These are phyloP conservation scores for Ophioderma brevispina DNA, from an alignment of 35 echinoderm and acorn worm species.

Conservation along the genomic window DNA sequence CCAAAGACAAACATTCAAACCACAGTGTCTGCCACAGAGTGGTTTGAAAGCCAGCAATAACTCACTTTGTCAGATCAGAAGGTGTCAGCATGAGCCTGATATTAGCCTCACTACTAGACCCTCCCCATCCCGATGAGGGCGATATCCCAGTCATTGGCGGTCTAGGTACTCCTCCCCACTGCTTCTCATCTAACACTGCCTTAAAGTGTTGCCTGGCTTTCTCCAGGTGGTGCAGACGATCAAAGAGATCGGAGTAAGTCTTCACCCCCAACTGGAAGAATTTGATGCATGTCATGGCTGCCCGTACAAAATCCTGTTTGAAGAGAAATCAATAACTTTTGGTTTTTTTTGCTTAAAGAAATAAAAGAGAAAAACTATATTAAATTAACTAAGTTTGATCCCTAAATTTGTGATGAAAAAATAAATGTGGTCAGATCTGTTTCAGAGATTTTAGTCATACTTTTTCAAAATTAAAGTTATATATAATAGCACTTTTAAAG, in stretches of 20 bases:
- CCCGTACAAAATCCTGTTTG: slow-evolving; percentile 84
- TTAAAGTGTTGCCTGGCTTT: slow-evolving; percentile 66
- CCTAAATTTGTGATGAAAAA: too few relatives aligned
- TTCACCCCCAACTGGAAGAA: slow-evolving; percentile 74
- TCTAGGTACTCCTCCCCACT: slow-evolving; percentile 59
- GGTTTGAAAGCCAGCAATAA: too few relatives aligned
- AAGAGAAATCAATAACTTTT: too few relatives aligned
- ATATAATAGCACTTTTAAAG: too few relatives aligned
- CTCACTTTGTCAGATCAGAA: slow-evolving; percentile 94
- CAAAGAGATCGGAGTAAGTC: slow-evolving; percentile 73
- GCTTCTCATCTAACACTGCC: slow-evolving; percentile 54
- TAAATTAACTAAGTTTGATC: too few relatives aligned
- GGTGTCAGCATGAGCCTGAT: slow-evolving; percentile 64
- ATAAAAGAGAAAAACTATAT: neutral
- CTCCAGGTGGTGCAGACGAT: slow-evolving; percentile 71
- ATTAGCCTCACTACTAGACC: slow-evolving; percentile 15
- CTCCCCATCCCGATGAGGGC: slow-evolving; percentile 13
- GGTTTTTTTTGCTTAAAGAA: too few relatives aligned
- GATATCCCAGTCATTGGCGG: neutral
- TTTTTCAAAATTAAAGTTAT: too few relatives aligned
- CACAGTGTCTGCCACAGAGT: too few relatives aligned
- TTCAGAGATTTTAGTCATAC: too few relatives aligned
- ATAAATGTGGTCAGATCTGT: too few relatives aligned
- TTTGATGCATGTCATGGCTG: slow-evolving; percentile 80
- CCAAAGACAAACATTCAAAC: too few relatives aligned